A percentile compares a stretch with the other conserved stretches of the same genome.
Evolutionary conservation across 2,113 vertebrate species (phyloP).

Genomic region (Steatornis caripensis): DNA sequence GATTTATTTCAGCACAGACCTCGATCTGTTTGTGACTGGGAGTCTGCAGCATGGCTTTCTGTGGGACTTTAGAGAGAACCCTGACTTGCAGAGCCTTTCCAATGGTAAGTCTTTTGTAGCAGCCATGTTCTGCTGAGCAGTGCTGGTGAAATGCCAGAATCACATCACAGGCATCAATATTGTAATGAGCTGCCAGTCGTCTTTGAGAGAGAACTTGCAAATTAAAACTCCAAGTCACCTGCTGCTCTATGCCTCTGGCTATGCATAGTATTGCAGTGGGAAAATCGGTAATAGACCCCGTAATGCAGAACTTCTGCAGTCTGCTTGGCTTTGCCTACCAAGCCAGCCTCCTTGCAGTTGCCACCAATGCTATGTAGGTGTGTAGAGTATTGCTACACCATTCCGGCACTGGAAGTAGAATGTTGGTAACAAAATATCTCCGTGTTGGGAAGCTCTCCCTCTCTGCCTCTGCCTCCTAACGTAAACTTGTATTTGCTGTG

Average conservation of each 20-base stretch:
- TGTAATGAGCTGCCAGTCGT: neutral
- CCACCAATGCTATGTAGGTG: neutral
- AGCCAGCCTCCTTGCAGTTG: neutral
- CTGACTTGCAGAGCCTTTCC: neutral
- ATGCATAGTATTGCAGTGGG: neutral
- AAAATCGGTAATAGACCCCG: neutral
- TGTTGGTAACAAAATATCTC: neutral
- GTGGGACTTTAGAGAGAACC: neutral
- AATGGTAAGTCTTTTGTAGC: neutral
- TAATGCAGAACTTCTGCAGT: neutral
- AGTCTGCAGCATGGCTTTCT: neutral
- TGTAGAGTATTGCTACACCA: neutral
- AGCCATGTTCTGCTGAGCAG: neutral
- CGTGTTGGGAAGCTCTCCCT: neutral
- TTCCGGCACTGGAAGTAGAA: neutral
- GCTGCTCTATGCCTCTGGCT: neutral
- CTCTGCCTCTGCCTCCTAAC: neutral
- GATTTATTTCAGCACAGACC: neutral
- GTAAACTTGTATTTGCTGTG: conserved; percentile 3
- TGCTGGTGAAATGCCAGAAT: neutral
- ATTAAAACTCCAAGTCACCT: neutral
- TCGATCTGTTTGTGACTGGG: neutral
- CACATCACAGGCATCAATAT: neutral
- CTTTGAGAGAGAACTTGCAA: neutral
- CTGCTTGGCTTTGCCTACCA: neutral